Conservation (phyloP, 2,888 invertebrate genomes). For the Peribatodes rhomboidaria region DNA sequence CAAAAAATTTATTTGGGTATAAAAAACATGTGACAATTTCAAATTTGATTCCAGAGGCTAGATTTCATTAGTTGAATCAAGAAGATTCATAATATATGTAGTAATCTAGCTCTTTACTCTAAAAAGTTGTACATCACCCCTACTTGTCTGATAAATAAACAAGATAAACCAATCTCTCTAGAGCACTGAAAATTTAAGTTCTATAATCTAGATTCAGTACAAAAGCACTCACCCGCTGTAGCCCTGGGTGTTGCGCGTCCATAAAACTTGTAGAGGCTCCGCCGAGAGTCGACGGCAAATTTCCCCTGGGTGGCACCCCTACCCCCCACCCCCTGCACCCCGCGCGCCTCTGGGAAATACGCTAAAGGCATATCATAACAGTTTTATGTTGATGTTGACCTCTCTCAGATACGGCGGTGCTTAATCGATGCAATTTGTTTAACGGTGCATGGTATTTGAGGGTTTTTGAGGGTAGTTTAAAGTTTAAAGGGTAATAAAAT, state of each 20-base stretch:
- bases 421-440: conserved; percentile 65
- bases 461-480: conserved; percentile 5
- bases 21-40: no score
- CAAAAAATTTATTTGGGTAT: no score
- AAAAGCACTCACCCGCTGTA: conserved; percentile 49
- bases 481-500: background rate
- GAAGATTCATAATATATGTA: no score
- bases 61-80: no score
- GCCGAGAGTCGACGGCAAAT: conserved; percentile 83
- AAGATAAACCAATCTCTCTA: conserved; percentile 16
- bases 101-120: no score
- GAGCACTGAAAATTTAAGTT: conserved; percentile 18
- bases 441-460: conserved; percentile 24
- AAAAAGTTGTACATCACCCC: background rate
- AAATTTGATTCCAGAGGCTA: no score
- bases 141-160: conserved; percentile 14
- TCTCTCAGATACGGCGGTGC: conserved; percentile 65
- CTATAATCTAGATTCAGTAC: conserved; percentile 35
- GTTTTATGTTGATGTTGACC: conserved; percentile 86
- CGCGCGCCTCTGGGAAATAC: conserved; percentile 81
- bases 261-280: conserved; percentile 86
- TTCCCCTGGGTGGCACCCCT: conserved; percentile 82
- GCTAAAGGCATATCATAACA: conserved; percentile 86
- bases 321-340: conserved; percentile 68
- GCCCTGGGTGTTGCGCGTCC: conserved; percentile 76